Percentiles rank a stretch among this genome's conserved stretches.
Evolutionary conservation across 2,888 invertebrate species (phyloP).

Genomic region (Tricholauxania praeusta): DNA sequence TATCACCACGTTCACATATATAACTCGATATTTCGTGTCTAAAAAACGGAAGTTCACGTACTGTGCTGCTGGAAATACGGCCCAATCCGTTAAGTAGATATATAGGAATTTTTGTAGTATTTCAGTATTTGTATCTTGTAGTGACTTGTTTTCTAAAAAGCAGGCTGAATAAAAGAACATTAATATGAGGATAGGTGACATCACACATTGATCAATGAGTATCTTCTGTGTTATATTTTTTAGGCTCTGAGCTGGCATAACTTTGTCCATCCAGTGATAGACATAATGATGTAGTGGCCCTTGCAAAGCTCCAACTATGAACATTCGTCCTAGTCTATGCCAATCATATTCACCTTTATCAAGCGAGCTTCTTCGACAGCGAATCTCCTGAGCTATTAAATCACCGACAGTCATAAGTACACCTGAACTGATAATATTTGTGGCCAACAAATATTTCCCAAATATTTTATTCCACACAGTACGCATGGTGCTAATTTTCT

Average conservation of each 20-base stretch:
- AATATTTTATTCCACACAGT: conserved; percentile 68
- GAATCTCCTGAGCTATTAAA: conserved; percentile 79
- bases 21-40: conserved; percentile 83
- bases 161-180: conserved; percentile 87
- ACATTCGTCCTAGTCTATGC: conserved; percentile 76
- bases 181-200: conserved; percentile 83
- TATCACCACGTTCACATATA: conserved; percentile 88
- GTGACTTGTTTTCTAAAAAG: conserved; percentile 76
- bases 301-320: conserved; percentile 79
- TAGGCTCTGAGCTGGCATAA: conserved; percentile 54
- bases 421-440: conserved; percentile 85
- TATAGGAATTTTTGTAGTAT: conserved; percentile 77
- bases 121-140: conserved; percentile 72
- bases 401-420: conserved; percentile 84
- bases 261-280: conserved; percentile 78
- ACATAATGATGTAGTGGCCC: conserved; percentile 90
- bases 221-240: conserved; percentile 54
- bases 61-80: conserved; percentile 92
- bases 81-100: conserved; percentile 88
- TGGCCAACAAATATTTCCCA: conserved; percentile 80
- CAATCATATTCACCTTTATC: conserved; percentile 62
- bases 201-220: conserved; percentile 68
- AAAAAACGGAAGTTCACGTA: conserved; percentile 91
- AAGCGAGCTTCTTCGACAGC: conserved; percentile 51
- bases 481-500: conserved; percentile 17